Percentiles rank a stretch among this genome's conserved stretches.
These are phyloP conservation scores for Pipra filicauda DNA, from an alignment of 2,113 vertebrate genomes.

Conservation along the genomic window DNA sequence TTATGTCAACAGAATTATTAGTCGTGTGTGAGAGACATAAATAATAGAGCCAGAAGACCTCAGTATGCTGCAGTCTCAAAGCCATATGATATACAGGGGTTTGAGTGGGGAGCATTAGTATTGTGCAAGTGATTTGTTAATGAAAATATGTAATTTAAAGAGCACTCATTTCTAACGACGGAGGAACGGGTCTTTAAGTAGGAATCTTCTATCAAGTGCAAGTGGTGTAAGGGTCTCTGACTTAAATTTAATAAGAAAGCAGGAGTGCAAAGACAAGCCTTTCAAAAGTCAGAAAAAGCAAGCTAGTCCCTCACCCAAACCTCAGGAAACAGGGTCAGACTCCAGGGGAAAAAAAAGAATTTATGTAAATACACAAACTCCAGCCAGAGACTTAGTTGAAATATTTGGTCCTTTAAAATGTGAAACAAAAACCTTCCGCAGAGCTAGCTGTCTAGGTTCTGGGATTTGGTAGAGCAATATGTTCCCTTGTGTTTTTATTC, in stretches of 20 bases:
- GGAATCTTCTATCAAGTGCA: neutral
- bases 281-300: neutral
- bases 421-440: constrained; percentile 1
- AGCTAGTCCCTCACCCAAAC: neutral
- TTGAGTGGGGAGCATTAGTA: neutral
- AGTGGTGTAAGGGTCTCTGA: neutral
- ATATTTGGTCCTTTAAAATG: constrained; percentile 32
- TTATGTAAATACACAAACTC: constrained; percentile 32
- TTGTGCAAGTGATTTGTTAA: neutral
- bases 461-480: neutral
- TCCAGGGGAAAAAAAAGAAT: constrained; percentile 12
- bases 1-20: neutral
- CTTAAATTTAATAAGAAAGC: neutral
- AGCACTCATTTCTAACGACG: neutral
- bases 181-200: neutral
- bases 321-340: constrained; percentile 13
- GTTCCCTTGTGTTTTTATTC: constrained; percentile 11
- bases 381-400: neutral
- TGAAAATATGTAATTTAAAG: constrained; percentile 13
- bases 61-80: neutral
- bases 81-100: neutral
- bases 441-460: neutral
- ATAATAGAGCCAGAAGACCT: neutral
- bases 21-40: neutral
- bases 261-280: neutral